Conservation (phyloP, 2,797 vertebrate genomes). For the Moxostoma hubbsi region DNA sequence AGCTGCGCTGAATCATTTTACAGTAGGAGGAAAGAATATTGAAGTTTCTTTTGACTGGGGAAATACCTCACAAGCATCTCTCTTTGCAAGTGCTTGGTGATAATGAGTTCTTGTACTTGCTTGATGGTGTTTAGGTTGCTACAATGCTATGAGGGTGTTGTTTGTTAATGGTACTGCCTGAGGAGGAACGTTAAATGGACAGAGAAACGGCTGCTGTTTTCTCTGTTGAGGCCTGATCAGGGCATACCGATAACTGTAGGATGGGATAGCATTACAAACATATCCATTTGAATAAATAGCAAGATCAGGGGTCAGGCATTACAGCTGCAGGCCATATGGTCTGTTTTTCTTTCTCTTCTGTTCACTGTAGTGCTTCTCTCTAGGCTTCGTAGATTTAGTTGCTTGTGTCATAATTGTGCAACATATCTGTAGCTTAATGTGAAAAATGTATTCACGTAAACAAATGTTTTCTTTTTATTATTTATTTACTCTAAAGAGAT, state of each 20-base stretch:
- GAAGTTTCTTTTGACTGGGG: slow-evolving; percentile 5
- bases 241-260: slow-evolving; percentile 14
- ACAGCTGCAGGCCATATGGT: slow-evolving; percentile 39
- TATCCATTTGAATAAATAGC: slow-evolving; percentile 42
- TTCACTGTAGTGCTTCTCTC: slow-evolving; percentile 64
- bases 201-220: slow-evolving; percentile 16
- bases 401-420: not conserved
- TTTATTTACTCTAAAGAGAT: slow-evolving; percentile 64
- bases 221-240: slow-evolving; percentile 27
- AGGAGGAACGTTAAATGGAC: slow-evolving; percentile 22
- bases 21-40: not conserved
- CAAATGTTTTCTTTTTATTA: slow-evolving; percentile 60
- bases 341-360: slow-evolving; percentile 59
- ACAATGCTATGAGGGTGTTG: slow-evolving; percentile 26
- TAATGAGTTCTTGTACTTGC: slow-evolving; percentile 45
- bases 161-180: slow-evolving; percentile 42
- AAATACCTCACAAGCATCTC: slow-evolving; percentile 26
- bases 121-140: slow-evolving; percentile 32
- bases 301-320: slow-evolving; percentile 65
- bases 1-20: slow-evolving; percentile 16
- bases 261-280: slow-evolving; percentile 23
- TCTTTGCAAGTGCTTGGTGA: slow-evolving; percentile 29
- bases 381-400: slow-evolving; percentile 65
- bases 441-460: slow-evolving; percentile 59
- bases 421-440: slow-evolving; percentile 42